Evolutionary conservation across 1,140 invertebrate species (phyloP).

Genomic region (Fopius arisanus): DNA sequence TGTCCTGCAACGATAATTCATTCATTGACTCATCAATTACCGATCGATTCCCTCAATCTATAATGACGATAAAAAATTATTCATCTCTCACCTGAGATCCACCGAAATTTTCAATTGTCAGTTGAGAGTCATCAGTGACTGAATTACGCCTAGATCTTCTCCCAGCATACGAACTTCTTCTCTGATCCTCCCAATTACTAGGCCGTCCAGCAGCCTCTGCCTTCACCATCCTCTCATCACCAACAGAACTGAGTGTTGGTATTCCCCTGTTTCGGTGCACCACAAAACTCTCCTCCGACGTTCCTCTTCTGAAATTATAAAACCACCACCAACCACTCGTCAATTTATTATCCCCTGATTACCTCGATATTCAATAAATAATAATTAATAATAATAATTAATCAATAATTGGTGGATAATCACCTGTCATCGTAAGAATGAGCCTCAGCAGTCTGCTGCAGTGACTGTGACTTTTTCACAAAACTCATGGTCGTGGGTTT

Average conservation of each 20-base stretch:
- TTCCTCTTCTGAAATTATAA: conserved; percentile 44
- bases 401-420: conserved; percentile 8
- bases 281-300: conserved; percentile 76
- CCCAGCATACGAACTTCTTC: conserved; percentile 78
- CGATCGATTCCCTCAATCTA: no score
- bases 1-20: conserved; percentile 63
- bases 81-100: conserved; percentile 73
- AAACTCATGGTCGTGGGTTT: conserved; percentile 54
- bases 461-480: conserved; percentile 64
- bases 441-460: conserved; percentile 62
- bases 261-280: conserved; percentile 81
- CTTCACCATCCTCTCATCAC: conserved; percentile 64
- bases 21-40: neutral
- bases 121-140: conserved; percentile 84
- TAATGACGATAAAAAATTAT: no score
- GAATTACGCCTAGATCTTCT: conserved; percentile 84
- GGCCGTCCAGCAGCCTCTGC: conserved; percentile 79
- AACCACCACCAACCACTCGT: neutral
- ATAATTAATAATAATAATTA: neutral
- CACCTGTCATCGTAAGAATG: conserved; percentile 59
- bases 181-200: conserved; percentile 81
- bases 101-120: conserved; percentile 92
- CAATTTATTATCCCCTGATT: neutral
- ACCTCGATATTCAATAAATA: no score
- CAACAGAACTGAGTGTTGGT: conserved; percentile 77